Base-by-base conservation (phyloP, 1,140 invertebrate genomes). In the Aphaenogaster rudis region DNA sequence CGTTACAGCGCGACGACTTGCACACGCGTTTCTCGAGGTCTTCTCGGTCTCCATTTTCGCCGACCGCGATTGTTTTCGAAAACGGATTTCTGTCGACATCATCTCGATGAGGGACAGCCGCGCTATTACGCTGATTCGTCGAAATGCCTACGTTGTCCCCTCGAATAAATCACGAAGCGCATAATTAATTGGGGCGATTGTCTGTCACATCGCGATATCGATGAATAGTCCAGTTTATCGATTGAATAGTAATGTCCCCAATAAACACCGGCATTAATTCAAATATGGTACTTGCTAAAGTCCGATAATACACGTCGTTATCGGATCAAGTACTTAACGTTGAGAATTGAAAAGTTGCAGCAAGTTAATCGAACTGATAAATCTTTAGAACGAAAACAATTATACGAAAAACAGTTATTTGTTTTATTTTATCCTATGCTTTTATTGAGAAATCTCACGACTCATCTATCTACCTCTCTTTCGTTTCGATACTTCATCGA, bases 111-210 rank as follows among this genome's bases (percentile, higher is more conserved):
- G 78, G 6, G 54, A 87, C 72, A 90, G 72, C 79, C 50, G 66
- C 15, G 72, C n/a, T 57, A 61, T 80, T 36, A 89, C 17, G 69
- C 69, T 76, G 72, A 80, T 79, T 86, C 82, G 85, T 87, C 71
- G 78, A 90, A 84, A 76, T 78, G 71, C 59, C 88, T 87, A 39
- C 63, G 69, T 59, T 80, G 1, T 66, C 36, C 57, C 72, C 86
- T 90, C 89, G 39, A 90, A 91, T 91, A 90, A 90, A 90, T 90
- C 89, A 90, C 76, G 69, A 36, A 66, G 11, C 52, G 84, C 90
- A 91, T 92, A 92, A 92, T 92, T 92, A 91, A 92, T 90, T 87
- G 91, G 76, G 50, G 45, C 76, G 85, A 89, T 92, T 92, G 88
- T 89, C 88, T 85, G 84, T 86, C 85, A 64, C 74, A 33, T 36